Evolutionary conservation across 1,140 invertebrate species (phyloP), one percentile per base, ranked within the genome.

Genomic region (Nomia melanderi): DNA sequence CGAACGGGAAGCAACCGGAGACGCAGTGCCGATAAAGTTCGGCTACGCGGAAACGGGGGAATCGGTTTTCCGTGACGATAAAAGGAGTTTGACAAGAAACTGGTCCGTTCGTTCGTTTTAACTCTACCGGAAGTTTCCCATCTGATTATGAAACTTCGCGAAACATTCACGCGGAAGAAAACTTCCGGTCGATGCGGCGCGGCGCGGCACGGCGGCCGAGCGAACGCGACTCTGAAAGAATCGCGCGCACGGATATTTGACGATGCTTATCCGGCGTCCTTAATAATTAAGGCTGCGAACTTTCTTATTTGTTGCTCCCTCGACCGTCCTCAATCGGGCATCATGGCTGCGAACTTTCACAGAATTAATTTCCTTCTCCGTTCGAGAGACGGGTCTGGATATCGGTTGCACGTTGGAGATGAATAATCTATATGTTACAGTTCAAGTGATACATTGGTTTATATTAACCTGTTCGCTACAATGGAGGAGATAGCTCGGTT

Each of bases 141-240:
- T 72, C 75, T 60, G 75, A 77, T 77, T 77, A 72, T 71, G 33
- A 72, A 77, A 72, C 39, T 77, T 77, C 25, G 57, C 27, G 56
- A 23, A 60, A 77, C 57, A 27, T 71, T 77, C 59, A 29, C 75
- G 57, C 23, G 59, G 67, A 77, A 63, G 67, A 25, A 71, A 72
- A 72, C 36, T 72, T 70, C 27, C 31, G 57, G 41, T n/a, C n/a
- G n/a, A n/a, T n/a, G 14, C 41, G 41, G 14, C 17, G 41, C 41
- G 36, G 41, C 41, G 36, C 5, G 36, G 25, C 23, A 33, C 25
- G 44, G 1, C 69, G 23, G 25, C n/a, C n/a, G n/a, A n/a, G 11
- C 25, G 66, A 53, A 56, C 11, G 36, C 31, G 41, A 41, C 14
- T n/a, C n/a, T 14, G 56, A 54, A 77, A 77, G 67, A 41, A 33